Conservation (phyloP, 2,113 vertebrate genomes). For the cat (Felis catus) region DNA sequence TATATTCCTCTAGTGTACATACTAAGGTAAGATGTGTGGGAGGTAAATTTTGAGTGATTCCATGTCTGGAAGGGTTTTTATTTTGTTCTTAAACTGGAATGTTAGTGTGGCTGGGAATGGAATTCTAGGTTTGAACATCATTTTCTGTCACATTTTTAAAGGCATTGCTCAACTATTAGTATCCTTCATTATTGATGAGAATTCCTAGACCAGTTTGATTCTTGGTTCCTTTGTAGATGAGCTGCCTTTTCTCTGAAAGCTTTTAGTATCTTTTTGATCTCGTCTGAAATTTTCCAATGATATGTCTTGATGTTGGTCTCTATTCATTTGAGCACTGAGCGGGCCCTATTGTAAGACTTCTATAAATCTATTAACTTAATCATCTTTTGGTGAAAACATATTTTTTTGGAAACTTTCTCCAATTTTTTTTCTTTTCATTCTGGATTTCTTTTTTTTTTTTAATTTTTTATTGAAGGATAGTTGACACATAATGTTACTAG, state of each 20-base stretch:
- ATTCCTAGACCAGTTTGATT: not conserved
- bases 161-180: not conserved
- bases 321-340: not conserved
- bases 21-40: not conserved
- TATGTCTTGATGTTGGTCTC: not conserved
- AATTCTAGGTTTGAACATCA: not conserved
- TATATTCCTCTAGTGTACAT: not conserved
- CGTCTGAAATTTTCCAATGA: not conserved
- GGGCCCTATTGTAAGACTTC: not conserved
- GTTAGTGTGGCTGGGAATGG: not conserved
- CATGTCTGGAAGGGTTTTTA: not conserved
- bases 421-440: not conserved
- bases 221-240: not conserved
- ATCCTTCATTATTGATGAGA: not conserved
- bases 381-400: not conserved
- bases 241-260: not conserved
- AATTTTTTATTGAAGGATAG: not conserved
- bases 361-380: not conserved
- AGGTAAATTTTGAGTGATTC: not conserved
- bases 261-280: not conserved
- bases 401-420: not conserved
- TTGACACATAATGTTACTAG: not conserved
- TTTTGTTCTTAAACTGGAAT: not conserved
- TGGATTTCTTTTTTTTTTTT: not conserved
- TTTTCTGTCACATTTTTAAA: not conserved